Percentiles rank a stretch among this genome's conserved stretches.
phyloP scores from a whole-genome alignment of 1,140 invertebrate species.

The Lepidurus couesii region DNA sequence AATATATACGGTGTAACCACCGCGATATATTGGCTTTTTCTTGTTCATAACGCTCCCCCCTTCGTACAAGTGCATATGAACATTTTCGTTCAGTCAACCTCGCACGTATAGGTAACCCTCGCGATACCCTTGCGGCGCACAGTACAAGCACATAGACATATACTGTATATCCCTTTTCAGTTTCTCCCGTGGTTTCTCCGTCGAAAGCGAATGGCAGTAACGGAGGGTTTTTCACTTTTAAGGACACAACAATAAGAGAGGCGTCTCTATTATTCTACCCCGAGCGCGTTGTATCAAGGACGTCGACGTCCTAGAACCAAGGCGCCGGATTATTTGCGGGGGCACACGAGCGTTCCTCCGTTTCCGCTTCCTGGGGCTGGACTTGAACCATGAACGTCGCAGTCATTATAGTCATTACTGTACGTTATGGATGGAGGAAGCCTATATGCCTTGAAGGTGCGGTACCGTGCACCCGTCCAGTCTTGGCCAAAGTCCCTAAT shows the following conservation, averaged over 20 bases:
- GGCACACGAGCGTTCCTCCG: background rate
- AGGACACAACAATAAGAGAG: background rate
- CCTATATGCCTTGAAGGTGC: background rate
- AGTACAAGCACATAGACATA: background rate
- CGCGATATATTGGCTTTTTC: background rate
- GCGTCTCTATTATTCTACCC: background rate
- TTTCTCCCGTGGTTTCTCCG: background rate
- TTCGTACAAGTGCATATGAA: background rate
- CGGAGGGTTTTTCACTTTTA: background rate
- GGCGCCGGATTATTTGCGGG: slow-evolving; percentile 5
- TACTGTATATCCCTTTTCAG: background rate
- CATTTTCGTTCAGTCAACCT: background rate
- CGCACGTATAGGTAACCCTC: background rate
- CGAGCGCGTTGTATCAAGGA: background rate
- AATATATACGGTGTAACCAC: background rate
- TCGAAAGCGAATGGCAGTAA: background rate
- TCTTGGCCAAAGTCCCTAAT: too few relatives aligned
- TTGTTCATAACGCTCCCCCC: background rate
- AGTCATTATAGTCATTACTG: background rate
- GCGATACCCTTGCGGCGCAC: too few relatives aligned
- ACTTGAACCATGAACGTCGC: background rate
- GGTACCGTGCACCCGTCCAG: background rate
- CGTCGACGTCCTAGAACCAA: background rate
- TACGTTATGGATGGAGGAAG: background rate
- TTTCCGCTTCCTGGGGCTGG: background rate